Percentiles rank a stretch among this genome's conserved stretches.
These are phyloP conservation scores for Rhincodon typus DNA, from an alignment of 2,797 vertebrate genomes.

Conservation along the genomic window DNA sequence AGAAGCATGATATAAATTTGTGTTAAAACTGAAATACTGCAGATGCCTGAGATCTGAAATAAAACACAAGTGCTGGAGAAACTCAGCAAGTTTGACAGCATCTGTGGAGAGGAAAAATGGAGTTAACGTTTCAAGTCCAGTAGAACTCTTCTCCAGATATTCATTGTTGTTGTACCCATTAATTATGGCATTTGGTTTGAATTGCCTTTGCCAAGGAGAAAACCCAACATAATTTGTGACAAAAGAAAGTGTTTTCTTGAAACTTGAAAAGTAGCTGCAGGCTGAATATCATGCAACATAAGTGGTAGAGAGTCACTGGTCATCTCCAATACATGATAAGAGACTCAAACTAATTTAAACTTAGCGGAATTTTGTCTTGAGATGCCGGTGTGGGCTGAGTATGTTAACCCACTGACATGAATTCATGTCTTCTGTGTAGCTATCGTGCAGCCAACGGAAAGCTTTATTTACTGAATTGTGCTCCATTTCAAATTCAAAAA, in stretches of 20 bases:
- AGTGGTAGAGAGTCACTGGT: not conserved
- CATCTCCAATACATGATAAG: not conserved
- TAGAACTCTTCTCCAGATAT: no score
- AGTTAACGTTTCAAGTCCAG: no score
- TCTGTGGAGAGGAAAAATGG: no score
- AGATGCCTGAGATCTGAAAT: no score
- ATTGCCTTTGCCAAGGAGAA: not conserved
- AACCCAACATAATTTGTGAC: not conserved
- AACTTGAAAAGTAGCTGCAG: not conserved
- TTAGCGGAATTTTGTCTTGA: not conserved
- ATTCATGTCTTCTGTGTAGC: not conserved
- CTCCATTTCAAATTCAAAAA: not conserved
- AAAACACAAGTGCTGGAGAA: no score
- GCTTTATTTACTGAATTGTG: not conserved
- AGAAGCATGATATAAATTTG: not conserved
- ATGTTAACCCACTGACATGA: not conserved
- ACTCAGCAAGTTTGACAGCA: no score
- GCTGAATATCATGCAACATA: not conserved
- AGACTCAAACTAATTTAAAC: not conserved
- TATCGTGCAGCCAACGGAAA: not conserved
- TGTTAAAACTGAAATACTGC: not conserved
- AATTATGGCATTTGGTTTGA: not conserved
- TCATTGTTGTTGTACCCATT: not conserved
- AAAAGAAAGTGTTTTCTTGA: not conserved
- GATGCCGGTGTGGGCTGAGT: not conserved